Percentiles rank a stretch among this genome's conserved stretches.
Evolutionary conservation across 2,113 vertebrate genomes (phyloP).

Genomic region (Miniopterus natalensis): DNA sequence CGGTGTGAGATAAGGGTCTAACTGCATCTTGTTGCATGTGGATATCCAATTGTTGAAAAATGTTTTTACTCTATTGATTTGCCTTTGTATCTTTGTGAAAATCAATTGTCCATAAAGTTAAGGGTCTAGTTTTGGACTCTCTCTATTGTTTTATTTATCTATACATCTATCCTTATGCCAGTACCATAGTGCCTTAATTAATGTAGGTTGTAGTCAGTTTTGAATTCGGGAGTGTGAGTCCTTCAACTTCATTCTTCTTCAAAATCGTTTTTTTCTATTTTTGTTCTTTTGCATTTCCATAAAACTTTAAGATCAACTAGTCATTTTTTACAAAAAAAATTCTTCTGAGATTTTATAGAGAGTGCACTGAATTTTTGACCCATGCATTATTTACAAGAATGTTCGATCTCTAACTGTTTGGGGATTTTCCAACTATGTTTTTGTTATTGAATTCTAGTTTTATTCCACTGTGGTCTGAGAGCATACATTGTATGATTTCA

Average conservation of each 20-base stretch:
- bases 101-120: no score
- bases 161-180: no score
- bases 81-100: background rate
- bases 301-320: background rate
- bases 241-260: background rate
- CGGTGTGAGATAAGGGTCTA: background rate
- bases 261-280: background rate
- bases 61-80: background rate
- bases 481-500: no score
- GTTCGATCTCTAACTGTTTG: background rate
- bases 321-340: background rate
- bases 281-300: background rate
- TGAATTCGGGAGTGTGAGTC: background rate
- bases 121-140: no score
- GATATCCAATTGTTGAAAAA: background rate
- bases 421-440: background rate
- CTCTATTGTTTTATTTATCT: no score
- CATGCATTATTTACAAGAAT: background rate
- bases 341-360: background rate
- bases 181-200: background rate
- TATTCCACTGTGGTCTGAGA: background rate
- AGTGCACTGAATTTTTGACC: background rate
- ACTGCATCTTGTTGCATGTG: background rate
- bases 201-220: background rate
- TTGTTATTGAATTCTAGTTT: background rate